Percentiles rank a stretch among this genome's conserved stretches.
Conservation (phyloP, 2,113 vertebrate species). For the Neolamprologus toae region DNA sequence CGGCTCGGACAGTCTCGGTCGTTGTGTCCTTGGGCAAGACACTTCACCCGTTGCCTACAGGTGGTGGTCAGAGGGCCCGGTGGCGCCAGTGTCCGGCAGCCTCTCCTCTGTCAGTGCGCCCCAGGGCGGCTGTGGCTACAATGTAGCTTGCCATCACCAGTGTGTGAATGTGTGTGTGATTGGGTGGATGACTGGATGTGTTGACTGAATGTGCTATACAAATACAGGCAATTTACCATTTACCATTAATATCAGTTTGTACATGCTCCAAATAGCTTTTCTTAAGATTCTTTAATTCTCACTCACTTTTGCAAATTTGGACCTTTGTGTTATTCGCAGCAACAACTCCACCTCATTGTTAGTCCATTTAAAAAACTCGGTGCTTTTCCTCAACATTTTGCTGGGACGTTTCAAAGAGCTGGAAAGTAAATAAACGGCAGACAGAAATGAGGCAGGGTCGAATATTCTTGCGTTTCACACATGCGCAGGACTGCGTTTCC, state of each 20-base stretch:
- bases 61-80: neutral
- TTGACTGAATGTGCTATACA: neutral
- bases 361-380: neutral
- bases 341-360: neutral
- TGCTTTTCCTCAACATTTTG: neutral
- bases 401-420: neutral
- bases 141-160: neutral
- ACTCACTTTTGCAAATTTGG: neutral
- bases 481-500: neutral
- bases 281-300: neutral
- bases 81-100: neutral
- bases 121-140: neutral
- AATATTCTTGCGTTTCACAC: neutral
- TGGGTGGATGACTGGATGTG: neutral
- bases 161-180: neutral
- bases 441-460: neutral
- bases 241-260: neutral
- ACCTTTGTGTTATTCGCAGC: neutral
- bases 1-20: neutral
- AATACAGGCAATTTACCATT: neutral
- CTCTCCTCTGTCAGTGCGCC: neutral
- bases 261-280: neutral
- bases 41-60: neutral
- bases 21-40: neutral
- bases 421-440: neutral